phyloP scores from a whole-genome alignment of 2,888 invertebrate genomes.

The Allolobophora icterica region DNA sequence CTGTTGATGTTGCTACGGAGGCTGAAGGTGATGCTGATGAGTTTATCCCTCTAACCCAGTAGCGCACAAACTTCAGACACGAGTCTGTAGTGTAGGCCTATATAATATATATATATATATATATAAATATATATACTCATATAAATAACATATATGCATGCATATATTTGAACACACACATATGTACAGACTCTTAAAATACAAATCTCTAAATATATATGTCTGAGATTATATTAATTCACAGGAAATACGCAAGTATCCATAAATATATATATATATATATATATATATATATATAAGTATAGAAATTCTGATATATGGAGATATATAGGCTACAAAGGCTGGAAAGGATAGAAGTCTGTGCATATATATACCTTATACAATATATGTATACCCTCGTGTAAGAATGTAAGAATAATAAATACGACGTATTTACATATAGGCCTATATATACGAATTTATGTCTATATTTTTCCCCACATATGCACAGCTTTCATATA shows the following conservation, averaged over 20 bases:
- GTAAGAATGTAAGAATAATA: no score
- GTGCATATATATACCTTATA: no score
- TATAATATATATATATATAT: no score
- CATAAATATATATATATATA: neutral
- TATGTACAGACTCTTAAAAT: no score
- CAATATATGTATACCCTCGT: no score
- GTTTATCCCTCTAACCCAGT: conserved; percentile 2
- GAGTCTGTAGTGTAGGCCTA: no score
- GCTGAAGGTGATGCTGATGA: neutral
- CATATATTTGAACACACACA: no score
- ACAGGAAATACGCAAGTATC: neutral
- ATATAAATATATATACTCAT: no score
- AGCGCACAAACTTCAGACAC: neutral
- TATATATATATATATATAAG: neutral
- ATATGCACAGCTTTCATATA: neutral
- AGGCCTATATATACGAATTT: neutral
- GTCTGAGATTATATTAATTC: neutral
- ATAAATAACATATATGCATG: no score
- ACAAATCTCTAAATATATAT: no score
- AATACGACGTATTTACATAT: neutral
- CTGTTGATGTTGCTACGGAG: neutral
- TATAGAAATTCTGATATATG: neutral
- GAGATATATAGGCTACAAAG: no score
- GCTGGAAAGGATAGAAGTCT: no score
- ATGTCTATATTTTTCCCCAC: neutral